Percentiles rank a stretch among this genome's conserved stretches.
Evolutionary conservation across 64 coral and sea anemone species (phyloP).

Genomic region (Pocillopora damicornis): DNA sequence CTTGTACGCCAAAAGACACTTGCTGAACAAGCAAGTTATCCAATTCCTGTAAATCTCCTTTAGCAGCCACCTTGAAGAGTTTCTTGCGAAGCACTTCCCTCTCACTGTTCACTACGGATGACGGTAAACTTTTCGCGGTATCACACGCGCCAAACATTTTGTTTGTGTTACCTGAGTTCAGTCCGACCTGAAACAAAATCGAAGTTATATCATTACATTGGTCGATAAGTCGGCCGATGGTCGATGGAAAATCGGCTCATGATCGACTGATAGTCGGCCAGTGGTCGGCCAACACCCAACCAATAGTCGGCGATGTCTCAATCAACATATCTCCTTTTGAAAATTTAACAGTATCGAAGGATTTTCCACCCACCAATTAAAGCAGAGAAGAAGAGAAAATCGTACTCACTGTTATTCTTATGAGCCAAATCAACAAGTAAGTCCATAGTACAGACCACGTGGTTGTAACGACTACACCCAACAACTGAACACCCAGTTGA

Average conservation of each 20-base stretch:
- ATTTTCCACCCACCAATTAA: no score
- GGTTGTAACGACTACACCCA: conserved; percentile 56
- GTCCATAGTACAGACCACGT: conserved; percentile 78
- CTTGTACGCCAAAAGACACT: conserved; percentile 48
- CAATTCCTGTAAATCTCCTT: conserved; percentile 49
- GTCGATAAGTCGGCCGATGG: not conserved
- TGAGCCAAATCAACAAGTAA: conserved; percentile 74
- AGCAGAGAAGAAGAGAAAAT: not conserved
- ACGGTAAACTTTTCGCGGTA: not conserved
- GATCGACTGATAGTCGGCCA: not conserved
- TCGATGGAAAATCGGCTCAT: no score
- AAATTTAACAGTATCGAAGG: not conserved
- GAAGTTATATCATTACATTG: not conserved
- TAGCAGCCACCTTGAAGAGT: conserved; percentile 46
- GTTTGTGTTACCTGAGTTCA: not conserved
- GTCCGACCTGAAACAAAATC: conserved; percentile 2
- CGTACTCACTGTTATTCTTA: conserved; percentile 77
- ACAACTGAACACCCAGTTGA: conserved; percentile 82
- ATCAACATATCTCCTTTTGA: not conserved
- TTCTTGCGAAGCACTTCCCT: conserved; percentile 25
- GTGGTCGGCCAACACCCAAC: not conserved
- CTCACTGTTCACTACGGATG: not conserved
- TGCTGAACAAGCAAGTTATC: conserved; percentile 44
- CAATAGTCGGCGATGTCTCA: not conserved
- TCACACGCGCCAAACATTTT: not conserved